Evolutionary conservation across 2,888 invertebrate species (phyloP), one percentile per base, ranked within the genome.

Genomic region (Habroteleia sp.): DNA sequence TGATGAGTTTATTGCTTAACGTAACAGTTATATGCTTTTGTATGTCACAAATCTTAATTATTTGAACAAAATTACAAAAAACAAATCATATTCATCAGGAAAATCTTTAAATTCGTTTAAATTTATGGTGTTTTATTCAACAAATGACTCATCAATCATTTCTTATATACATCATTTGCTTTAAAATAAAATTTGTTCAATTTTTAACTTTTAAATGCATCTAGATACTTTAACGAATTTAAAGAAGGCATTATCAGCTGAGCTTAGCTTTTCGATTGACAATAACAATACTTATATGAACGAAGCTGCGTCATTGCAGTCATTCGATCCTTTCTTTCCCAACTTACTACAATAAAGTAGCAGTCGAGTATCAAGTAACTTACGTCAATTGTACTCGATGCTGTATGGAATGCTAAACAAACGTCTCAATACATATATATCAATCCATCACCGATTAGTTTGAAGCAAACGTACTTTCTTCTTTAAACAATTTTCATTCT

Each of bases 301-400:
- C 58, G 68, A 69, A 73, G 54, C 75, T 76, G 76, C 72, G 58
- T 54, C 17, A 31, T 54, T 63, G 76, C 69, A 73, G 76, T 76
- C 76, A 74, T 65, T 73, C 73, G 73, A 74, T 74, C 76, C 76
- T 76, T 76, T 74, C 76, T 74, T 76, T 74, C 76, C 73, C 76
- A 76, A 74, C 76, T 76, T 65, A 44, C 60, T 44, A 39, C 42
- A 50, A 10, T 54, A 44, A 33, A 31, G 37, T 60, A 50, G 73
- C 65, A 58, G 48, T 29, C 73, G 73, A 76, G 73, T 69, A 73
- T 46, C 73, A 69, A 56, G 46, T 73, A 76, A 65, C 73, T 50
- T 58, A 56, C 62, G 63, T 76, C 50, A 76, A 68, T 42, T 65
- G 68, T 76, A 76, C 72, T 76, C 63, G 69, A 65, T 65, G 58